A percentile compares a stretch with the other conserved stretches of the same genome.
Evolutionary conservation across 2,888 invertebrate genomes (phyloP).

Genomic region (Monopis laevigella): DNA sequence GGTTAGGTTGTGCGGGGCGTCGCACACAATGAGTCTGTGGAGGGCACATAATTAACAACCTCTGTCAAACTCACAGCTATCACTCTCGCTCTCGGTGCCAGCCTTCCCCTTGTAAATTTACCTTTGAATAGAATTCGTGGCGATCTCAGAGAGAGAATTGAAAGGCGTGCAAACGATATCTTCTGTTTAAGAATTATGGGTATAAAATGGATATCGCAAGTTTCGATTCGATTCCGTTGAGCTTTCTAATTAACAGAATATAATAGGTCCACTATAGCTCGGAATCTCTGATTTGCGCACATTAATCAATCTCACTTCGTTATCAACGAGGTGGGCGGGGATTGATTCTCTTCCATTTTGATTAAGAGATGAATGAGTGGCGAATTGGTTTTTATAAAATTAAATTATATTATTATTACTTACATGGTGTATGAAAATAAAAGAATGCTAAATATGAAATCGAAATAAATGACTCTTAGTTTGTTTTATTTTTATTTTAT

Average conservation of each 20-base stretch:
- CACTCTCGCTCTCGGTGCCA: constrained; percentile 24
- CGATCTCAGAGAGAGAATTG: constrained; percentile 23
- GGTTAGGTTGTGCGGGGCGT: constrained; percentile 3
- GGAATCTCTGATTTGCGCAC: constrained; percentile 6
- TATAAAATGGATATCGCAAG: background rate
- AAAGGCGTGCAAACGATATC: constrained; percentile 22
- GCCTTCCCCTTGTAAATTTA: constrained; percentile 28
- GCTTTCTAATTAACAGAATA: constrained; percentile 16
- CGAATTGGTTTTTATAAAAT: no score
- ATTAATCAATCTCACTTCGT: constrained; percentile 12
- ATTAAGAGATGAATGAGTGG: no score
- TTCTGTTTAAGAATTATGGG: constrained; percentile 18
- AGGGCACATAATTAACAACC: constrained; percentile 51
- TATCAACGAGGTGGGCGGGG: constrained; percentile 20
- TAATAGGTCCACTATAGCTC: constrained; percentile 9
- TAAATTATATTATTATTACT: no score
- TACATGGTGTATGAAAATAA: no score
- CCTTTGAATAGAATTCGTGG: constrained; percentile 25
- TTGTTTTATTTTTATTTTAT: no score
- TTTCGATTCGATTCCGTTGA: constrained; percentile 1
- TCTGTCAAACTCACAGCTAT: constrained; percentile 55
- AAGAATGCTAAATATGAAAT: no score
- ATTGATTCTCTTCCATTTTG: constrained; percentile 23
- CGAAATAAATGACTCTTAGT: no score
- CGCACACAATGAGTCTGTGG: constrained; percentile 8